These are phyloP conservation scores for Phrynocephalus versicolor DNA, from an alignment of 2,113 vertebrate genomes.

Conservation along the genomic window DNA sequence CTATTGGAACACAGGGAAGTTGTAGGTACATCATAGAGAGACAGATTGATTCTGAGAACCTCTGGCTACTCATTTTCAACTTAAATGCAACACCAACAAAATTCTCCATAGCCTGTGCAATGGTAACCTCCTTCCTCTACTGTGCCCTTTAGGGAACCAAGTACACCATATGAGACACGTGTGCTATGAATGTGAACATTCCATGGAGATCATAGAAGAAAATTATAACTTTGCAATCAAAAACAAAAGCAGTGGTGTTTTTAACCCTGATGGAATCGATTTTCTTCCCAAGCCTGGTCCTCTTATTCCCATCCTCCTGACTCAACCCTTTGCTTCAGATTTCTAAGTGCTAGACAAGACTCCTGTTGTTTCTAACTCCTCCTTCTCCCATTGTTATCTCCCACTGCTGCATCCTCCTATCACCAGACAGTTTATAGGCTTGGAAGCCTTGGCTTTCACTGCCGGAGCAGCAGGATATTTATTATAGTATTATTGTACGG, in stretches of 20 bases:
- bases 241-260: neutral
- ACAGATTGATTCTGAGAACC: neutral
- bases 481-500: constrained; percentile 60
- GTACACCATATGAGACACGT: constrained; percentile 15
- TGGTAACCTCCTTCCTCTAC: neutral
- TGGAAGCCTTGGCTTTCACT: constrained; percentile 59
- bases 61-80: neutral
- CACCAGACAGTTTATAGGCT: constrained; percentile 48
- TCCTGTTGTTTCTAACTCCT: constrained; percentile 54
- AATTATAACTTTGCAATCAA: constrained; percentile 21
- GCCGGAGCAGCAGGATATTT: constrained; percentile 61
- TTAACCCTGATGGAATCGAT: constrained; percentile 31
- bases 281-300: constrained; percentile 44
- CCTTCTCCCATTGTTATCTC: constrained; percentile 17
- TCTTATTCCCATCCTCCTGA: constrained; percentile 40
- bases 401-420: constrained; percentile 44
- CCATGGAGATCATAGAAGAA: constrained; percentile 33
- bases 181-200: constrained; percentile 28
- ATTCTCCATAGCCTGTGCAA: neutral
- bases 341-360: constrained; percentile 50
- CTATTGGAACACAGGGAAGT: neutral
- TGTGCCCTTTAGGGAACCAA: neutral
- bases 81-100: neutral
- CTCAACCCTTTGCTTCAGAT: constrained; percentile 50
- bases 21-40: neutral